These are phyloP conservation scores for Scaptomyza tumidula DNA, from an alignment of 2,888 invertebrate species.

Conservation along the genomic window DNA sequence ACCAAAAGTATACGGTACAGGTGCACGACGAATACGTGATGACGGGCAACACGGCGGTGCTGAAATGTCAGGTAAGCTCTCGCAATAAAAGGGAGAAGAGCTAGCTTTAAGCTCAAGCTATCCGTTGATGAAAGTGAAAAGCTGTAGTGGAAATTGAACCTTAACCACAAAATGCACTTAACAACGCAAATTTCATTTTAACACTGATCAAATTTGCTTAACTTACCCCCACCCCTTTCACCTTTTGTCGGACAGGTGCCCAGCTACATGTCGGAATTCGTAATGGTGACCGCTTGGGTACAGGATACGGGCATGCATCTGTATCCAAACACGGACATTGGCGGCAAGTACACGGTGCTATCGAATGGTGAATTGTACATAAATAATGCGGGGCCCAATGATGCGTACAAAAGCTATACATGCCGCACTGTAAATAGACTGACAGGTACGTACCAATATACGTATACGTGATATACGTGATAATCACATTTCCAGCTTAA, in stretches of 20 bases:
- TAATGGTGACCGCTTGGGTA: slow-evolving; percentile 95
- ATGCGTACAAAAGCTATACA: slow-evolving; percentile 92
- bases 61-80: slow-evolving; percentile 90
- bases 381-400: slow-evolving; percentile 90
- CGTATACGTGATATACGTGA: slow-evolving; percentile 33
- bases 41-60: slow-evolving; percentile 94
- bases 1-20: slow-evolving; percentile 94
- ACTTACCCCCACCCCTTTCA: slow-evolving; percentile 5
- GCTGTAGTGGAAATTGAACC: slow-evolving; percentile 2
- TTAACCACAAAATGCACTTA: slow-evolving; percentile 58
- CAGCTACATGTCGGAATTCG: slow-evolving; percentile 93
- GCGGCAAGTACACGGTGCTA: slow-evolving; percentile 91
- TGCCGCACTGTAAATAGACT: slow-evolving; percentile 93
- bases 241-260: slow-evolving; percentile 86
- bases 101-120: background rate
- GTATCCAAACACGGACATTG: slow-evolving; percentile 90
- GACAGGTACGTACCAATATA: slow-evolving; percentile 85
- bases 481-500: slow-evolving; percentile 75
- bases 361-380: slow-evolving; percentile 94
- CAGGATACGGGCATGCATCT: slow-evolving; percentile 92
- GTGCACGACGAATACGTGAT: slow-evolving; percentile 96
- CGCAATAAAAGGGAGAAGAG: background rate
- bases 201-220: slow-evolving; percentile 57
- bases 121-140: slow-evolving; percentile 5
- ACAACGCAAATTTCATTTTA: slow-evolving; percentile 60